phyloP scores from a whole-genome alignment of 2,888 invertebrate species.

The Antheraea yamamai region DNA sequence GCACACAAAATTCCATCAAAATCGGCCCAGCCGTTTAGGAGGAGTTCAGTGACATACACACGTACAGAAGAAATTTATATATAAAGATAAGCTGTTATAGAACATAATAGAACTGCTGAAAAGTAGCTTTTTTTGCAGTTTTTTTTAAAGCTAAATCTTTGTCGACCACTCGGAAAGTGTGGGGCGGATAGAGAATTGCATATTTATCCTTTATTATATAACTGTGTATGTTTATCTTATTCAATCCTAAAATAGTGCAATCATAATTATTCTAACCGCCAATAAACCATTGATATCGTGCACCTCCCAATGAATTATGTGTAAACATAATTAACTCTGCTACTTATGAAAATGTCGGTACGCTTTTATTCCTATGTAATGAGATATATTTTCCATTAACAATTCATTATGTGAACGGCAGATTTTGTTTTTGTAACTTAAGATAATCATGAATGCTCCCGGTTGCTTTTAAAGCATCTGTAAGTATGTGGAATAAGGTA shows the following conservation, averaged over 20 bases:
- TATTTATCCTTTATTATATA: no score
- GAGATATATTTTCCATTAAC: conserved; percentile 1
- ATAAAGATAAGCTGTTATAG: no score
- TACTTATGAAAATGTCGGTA: conserved; percentile 13
- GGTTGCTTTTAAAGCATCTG: conserved; percentile 14
- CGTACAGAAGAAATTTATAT: no score
- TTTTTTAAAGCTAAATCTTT: no score
- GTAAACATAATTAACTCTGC: conserved; percentile 33
- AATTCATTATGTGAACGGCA: neutral
- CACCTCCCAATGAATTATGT: conserved; percentile 50
- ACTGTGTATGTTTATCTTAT: neutral
- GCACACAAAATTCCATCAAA: no score
- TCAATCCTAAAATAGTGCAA: conserved; percentile 31
- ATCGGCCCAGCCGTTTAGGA: no score
- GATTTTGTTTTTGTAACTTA: conserved; percentile 13
- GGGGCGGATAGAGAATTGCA: no score
- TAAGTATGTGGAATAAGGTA: conserved; percentile 34
- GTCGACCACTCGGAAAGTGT: no score
- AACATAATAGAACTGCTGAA: no score
- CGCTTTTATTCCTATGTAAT: conserved; percentile 22
- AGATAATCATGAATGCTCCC: conserved; percentile 3
- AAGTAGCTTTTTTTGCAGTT: no score
- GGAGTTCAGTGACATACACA: no score
- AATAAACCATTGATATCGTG: neutral
- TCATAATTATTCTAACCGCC: conserved; percentile 36